Base-by-base conservation (phyloP, 2,888 invertebrate genomes). In the Chorisops tibialis region DNA sequence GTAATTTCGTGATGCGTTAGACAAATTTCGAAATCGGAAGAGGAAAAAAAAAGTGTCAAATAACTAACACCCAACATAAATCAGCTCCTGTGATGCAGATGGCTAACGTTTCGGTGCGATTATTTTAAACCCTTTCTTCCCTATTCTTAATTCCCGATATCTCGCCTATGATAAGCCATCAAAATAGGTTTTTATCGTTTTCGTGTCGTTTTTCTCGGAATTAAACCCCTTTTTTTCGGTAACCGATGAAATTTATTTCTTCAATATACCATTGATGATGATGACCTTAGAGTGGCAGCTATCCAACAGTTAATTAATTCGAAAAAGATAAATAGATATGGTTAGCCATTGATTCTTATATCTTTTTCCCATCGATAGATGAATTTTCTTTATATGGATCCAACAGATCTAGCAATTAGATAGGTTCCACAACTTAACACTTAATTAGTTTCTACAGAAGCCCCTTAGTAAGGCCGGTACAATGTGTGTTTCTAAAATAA, bases 361-460 rank as follows among this genome's bases (percentile, higher is more conserved):
- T 9, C 30, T 30, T 30, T 30, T 30, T 30, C 9, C 9, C 30
- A 30, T 30, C 30, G 30, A 30, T 30, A 30, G 30, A 30, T 30
- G 30, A 30, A 30, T 7, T 7, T 5, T 9, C 30, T 30, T 30
- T 30, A 30, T 30, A 30, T 30, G 30, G 30, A 9, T 18, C n/a
- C 11, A 50, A 39, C 47, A 19, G 51, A 52, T 52, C 18, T 19
- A 38, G 21, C 51, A 38, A 52, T 37, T 52, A 52, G 51, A 52
- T 52, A 52, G 39, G 51, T 19, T 14, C 38, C 51, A 52, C 38
- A 52, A 52, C 38, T 52, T 52, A 52, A 39, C 51, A 52, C 51
- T 38, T 52, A 52, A 52, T 52, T 39, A 52, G 39, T 19, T 18
- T 38, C 38, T 14, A 52, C 51, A 38, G 51, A 52, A 52, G 51